phyloP scores from a whole-genome alignment of 23 tunicate species.

The Ciona savignyi region DNA sequence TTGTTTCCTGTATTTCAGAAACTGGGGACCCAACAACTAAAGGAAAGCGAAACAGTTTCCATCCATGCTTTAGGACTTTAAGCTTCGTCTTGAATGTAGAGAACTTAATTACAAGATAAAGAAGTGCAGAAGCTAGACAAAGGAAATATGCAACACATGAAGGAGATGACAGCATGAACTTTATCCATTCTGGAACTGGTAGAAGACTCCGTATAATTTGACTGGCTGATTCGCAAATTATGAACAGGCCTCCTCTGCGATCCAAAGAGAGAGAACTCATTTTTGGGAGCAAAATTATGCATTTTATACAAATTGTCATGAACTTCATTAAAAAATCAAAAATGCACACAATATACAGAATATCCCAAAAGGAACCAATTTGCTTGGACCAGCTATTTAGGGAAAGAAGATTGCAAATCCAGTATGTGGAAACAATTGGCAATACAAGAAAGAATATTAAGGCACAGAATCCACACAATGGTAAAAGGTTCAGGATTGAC shows the following conservation, averaged over 20 bases:
- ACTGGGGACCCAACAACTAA: neutral
- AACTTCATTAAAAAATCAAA: neutral
- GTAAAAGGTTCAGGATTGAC: neutral
- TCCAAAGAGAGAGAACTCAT: neutral
- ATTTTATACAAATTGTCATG: neutral
- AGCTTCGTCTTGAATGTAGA: neutral
- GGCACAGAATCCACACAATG: neutral
- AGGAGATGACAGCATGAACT: neutral
- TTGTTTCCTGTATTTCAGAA: neutral
- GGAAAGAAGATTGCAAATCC: neutral
- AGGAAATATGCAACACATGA: neutral
- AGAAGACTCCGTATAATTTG: neutral
- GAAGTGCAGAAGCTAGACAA: neutral
- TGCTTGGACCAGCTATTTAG: neutral
- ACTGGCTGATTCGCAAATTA: neutral
- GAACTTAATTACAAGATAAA: neutral
- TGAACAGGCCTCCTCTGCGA: neutral
- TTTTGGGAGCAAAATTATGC: neutral
- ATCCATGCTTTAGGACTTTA: neutral
- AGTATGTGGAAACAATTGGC: neutral
- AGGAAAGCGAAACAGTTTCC: neutral
- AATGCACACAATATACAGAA: neutral
- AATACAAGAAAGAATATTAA: neutral
- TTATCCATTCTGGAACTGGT: neutral
- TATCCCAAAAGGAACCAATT: neutral